phyloP scores from a whole-genome alignment of 2,888 invertebrate genomes.

The Latrodectus hesperus region DNA sequence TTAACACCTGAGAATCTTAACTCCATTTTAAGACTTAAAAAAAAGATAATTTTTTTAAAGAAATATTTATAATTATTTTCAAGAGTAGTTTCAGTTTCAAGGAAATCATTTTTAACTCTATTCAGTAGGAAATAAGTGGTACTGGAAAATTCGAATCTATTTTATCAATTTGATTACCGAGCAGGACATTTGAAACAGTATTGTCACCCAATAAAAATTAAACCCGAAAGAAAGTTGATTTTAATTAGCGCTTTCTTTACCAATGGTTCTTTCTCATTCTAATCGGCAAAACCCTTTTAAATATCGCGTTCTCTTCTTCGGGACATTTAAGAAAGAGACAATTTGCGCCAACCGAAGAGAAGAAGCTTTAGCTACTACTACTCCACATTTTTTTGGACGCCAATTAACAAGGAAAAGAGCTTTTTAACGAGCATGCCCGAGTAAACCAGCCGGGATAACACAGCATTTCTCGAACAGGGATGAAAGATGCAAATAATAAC shows the following conservation, averaged over 20 bases:
- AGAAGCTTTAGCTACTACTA: slow-evolving; percentile 7
- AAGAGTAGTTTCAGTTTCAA: too few relatives aligned
- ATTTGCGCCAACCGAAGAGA: slow-evolving; percentile 31
- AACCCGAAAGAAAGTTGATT: slow-evolving; percentile 37
- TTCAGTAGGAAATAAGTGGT: too few relatives aligned
- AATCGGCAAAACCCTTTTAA: slow-evolving; percentile 8
- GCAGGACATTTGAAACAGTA: too few relatives aligned
- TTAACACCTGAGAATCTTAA: too few relatives aligned
- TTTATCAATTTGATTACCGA: too few relatives aligned
- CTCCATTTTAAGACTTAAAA: too few relatives aligned
- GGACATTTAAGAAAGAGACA: slow-evolving; percentile 18
- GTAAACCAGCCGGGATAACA: neutral
- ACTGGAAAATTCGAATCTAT: too few relatives aligned
- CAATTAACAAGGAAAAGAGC: slow-evolving; percentile 55
- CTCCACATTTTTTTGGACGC: slow-evolving; percentile 8
- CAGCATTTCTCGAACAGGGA: slow-evolving; percentile 5
- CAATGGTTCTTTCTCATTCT: neutral
- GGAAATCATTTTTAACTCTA: too few relatives aligned
- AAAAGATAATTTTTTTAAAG: too few relatives aligned
- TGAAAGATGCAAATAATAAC: neutral
- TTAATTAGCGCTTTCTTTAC: slow-evolving; percentile 35
- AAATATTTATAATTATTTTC: too few relatives aligned
- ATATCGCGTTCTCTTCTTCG: slow-evolving; percentile 6
- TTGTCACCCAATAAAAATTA: slow-evolving; percentile 34
- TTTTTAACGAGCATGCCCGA: slow-evolving; percentile 48